These are phyloP conservation scores for Cantharis rufa DNA, from an alignment of 2,888 invertebrate species.

Conservation along the genomic window DNA sequence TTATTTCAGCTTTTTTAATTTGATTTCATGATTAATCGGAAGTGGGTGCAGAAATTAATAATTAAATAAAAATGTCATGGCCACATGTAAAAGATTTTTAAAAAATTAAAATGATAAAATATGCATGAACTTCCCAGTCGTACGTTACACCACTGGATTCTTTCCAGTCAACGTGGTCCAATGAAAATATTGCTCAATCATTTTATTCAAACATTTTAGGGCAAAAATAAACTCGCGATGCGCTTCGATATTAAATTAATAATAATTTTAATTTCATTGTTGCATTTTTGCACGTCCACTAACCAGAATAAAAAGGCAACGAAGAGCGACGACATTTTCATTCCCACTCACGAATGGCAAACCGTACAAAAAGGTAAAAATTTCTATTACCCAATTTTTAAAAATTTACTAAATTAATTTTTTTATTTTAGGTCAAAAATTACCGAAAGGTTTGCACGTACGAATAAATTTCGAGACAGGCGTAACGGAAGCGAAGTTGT, in stretches of 20 bases:
- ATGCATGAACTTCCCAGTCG: not conserved
- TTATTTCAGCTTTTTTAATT: too few relatives aligned
- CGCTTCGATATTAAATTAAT: not conserved
- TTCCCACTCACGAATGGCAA: conserved; percentile 68
- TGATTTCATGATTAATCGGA: too few relatives aligned
- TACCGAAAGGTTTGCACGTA: conserved; percentile 76
- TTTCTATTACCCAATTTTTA: not conserved
- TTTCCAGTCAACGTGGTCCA: conserved; percentile 14
- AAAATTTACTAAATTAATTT: not conserved
- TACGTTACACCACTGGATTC: not conserved
- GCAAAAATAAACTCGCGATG: conserved; percentile 5
- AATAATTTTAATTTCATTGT: not conserved
- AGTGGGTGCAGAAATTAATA: too few relatives aligned
- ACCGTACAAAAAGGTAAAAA: conserved; percentile 62
- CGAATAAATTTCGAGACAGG: conserved; percentile 78
- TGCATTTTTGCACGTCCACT: not conserved
- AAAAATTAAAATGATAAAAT: not conserved
- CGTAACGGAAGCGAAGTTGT: conserved; percentile 72
- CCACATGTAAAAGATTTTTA: too few relatives aligned
- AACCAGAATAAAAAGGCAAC: conserved; percentile 4
- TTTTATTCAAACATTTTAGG: not conserved
- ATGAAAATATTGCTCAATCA: not conserved
- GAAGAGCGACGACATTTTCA: conserved; percentile 54
- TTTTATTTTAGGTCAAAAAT: conserved; percentile 63
- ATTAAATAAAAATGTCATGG: too few relatives aligned